Percentiles rank a stretch among this genome's conserved stretches.
phyloP scores from a whole-genome alignment of 1,140 invertebrate species.

The Atta colombica region DNA sequence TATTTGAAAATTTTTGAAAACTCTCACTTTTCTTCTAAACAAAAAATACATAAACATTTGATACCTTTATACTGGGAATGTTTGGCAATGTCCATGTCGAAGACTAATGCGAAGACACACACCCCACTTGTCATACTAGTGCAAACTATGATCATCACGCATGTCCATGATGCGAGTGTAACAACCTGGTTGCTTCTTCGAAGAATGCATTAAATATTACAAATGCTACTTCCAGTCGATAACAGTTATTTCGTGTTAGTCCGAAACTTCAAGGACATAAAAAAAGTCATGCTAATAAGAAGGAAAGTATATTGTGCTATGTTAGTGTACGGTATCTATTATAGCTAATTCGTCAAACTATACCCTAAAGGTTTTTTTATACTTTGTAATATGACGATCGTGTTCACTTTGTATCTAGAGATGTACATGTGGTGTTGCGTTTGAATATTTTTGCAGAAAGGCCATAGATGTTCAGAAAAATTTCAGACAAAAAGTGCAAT shows the following conservation, averaged over 20 bases:
- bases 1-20: too few relatives aligned
- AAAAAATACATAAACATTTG: not conserved
- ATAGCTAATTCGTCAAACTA: not conserved
- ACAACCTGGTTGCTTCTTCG: not conserved
- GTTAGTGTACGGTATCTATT: not conserved
- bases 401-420: not conserved
- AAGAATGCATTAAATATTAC: conserved; percentile 39
- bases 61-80: conserved; percentile 22
- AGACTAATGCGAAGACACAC: not conserved
- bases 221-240: not conserved
- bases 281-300: not conserved
- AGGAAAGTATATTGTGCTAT: not conserved
- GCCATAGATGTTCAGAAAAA: not conserved
- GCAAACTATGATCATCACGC: conserved; percentile 7
- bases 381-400: not conserved
- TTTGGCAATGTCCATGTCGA: conserved; percentile 13
- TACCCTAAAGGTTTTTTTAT: not conserved
- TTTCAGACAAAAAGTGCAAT: not conserved
- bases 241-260: not conserved
- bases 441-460: not conserved
- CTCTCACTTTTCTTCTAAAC: not conserved
- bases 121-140: not conserved
- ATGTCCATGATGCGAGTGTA: not conserved
- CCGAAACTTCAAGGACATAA: conserved; percentile 1
- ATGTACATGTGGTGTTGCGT: not conserved